Evolutionary conservation across 2,888 invertebrate genomes (phyloP).

Genomic region (Melipona beecheii): DNA sequence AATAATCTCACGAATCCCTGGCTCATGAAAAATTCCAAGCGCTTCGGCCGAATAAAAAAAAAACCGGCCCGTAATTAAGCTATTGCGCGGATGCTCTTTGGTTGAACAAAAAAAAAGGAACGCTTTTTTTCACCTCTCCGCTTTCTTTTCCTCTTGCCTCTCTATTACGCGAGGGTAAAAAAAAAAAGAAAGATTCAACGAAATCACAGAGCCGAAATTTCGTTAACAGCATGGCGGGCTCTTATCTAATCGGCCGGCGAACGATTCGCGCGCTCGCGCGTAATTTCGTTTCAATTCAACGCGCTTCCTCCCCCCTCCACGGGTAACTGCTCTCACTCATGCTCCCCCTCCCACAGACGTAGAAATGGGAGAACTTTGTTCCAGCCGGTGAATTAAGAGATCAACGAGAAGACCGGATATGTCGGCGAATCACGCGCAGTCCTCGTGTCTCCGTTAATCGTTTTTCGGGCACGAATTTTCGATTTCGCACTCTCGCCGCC

Average conservation of each 20-base stretch:
- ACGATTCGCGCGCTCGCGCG: not conserved
- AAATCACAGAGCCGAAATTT: constrained; percentile 1
- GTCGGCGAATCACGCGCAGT: not conserved
- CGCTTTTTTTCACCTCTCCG: not conserved
- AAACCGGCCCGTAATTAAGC: not conserved
- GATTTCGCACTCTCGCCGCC: constrained; percentile 38
- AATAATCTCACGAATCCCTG: not conserved
- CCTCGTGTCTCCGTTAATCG: not conserved
- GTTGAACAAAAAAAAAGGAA: not conserved
- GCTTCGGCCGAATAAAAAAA: not conserved
- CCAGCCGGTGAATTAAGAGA: constrained; percentile 20
- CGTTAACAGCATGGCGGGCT: not conserved
- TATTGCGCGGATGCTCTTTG: not conserved
- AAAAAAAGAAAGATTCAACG: not conserved
- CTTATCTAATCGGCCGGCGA: not conserved
- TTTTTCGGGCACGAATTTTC: constrained; percentile 38
- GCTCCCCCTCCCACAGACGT: not conserved
- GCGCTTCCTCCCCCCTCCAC: no score
- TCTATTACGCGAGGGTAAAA: not conserved
- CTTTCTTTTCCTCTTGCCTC: no score
- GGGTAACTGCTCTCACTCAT: not conserved
- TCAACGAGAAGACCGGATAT: not conserved
- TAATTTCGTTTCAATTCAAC: constrained; percentile 14
- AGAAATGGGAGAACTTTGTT: constrained; percentile 1
- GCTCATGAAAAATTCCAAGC: not conserved